Evolutionary conservation across 37 sponge, comb jelly and placozoan species (phyloP).

Genomic region (Ephydatia muelleri): DNA sequence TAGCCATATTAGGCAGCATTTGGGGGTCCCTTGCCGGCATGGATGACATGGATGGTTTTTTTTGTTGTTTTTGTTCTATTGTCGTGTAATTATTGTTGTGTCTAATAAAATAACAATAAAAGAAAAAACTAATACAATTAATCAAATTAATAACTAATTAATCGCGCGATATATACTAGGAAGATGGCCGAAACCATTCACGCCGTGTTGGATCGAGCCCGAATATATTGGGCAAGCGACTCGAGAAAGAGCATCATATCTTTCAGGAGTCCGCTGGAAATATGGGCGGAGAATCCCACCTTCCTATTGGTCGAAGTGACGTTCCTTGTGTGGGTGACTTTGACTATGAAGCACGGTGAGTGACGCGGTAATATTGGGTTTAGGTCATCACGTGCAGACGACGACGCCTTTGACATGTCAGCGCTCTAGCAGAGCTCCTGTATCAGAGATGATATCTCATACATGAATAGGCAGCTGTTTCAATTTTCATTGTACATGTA

Average conservation of each 20-base stretch:
- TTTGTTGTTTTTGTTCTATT: too few species aligned
- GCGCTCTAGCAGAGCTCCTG: neutral
- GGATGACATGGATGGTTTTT: too few species aligned
- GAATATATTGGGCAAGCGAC: constrained; percentile 18
- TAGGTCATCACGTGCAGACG: neutral
- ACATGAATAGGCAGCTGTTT: too few species aligned
- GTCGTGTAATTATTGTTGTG: too few species aligned
- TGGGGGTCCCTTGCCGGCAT: too few species aligned
- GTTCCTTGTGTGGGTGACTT: constrained; percentile 3
- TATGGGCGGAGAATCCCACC: constrained; percentile 45
- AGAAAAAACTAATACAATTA: too few species aligned
- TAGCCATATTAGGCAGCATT: too few species aligned
- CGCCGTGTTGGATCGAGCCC: neutral
- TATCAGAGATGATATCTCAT: neutral
- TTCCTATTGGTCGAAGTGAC: constrained; percentile 5
- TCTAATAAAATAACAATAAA: too few species aligned
- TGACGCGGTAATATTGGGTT: neutral
- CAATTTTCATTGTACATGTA: too few species aligned
- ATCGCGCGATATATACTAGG: neutral
- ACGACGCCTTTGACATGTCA: neutral
- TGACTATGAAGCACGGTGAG: constrained; percentile 37
- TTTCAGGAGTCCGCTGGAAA: constrained; percentile 29
- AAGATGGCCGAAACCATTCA: neutral
- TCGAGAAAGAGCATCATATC: constrained; percentile 5
- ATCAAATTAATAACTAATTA: neutral